phyloP scores from a whole-genome alignment of 2,888 invertebrate species.

The Pelosia muscerda region DNA sequence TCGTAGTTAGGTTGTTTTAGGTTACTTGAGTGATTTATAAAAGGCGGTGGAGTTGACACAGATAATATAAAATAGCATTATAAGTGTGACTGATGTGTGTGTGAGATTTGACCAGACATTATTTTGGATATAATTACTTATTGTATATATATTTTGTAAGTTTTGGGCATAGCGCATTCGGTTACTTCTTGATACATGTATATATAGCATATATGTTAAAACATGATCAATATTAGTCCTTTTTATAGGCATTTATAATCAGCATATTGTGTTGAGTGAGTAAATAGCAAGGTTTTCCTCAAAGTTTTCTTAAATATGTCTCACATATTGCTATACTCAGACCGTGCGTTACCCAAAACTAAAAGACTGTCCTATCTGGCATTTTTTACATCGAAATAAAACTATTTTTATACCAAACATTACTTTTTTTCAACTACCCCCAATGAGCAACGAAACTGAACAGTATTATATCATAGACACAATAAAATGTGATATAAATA shows the following conservation, averaged over 20 bases:
- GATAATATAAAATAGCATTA: constrained; percentile 53
- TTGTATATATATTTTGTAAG: constrained; percentile 4
- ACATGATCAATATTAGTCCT: neutral
- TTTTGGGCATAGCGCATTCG: neutral
- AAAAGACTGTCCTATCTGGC: constrained; percentile 2
- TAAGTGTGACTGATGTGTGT: constrained; percentile 67
- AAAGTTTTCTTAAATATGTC: neutral
- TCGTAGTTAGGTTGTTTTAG: constrained; percentile 3
- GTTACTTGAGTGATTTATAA: constrained; percentile 14
- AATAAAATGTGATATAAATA: constrained; percentile 13
- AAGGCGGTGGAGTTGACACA: constrained; percentile 45
- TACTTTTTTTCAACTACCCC: constrained; percentile 6
- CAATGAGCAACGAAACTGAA: neutral
- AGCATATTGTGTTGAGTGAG: neutral
- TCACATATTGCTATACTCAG: neutral
- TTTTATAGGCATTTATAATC: neutral
- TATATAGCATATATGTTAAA: neutral
- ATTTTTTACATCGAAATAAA: constrained; percentile 20
- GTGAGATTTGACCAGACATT: constrained; percentile 49
- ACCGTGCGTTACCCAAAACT: neutral
- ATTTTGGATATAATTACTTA: constrained; percentile 52
- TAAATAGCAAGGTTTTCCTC: neutral
- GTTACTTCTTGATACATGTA: neutral
- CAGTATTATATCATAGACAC: neutral
- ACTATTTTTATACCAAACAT: constrained; percentile 7